phyloP scores from a whole-genome alignment of 2,113 vertebrate species.

The Oceanites oceanicus region DNA sequence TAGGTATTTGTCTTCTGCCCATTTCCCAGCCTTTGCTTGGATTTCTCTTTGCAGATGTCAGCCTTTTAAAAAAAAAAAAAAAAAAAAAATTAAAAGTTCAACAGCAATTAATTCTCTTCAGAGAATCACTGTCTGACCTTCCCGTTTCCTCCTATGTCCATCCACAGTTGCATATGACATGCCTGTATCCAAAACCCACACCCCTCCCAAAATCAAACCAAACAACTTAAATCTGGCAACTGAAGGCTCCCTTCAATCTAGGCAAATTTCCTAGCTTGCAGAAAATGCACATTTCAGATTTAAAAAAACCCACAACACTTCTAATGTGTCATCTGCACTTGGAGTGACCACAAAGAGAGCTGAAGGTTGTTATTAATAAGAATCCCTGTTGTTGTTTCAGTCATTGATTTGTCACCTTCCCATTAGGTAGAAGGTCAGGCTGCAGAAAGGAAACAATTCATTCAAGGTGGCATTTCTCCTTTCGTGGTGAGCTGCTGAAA shows the following conservation, averaged over 20 bases:
- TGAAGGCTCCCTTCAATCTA: background rate
- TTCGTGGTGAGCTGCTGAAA: background rate
- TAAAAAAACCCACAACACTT: background rate
- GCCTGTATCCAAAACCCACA: background rate
- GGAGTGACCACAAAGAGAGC: conserved; percentile 6
- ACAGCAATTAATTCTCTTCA: background rate
- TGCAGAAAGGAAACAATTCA: conserved; percentile 48
- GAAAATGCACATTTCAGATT: background rate
- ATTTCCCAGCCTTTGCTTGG: background rate
- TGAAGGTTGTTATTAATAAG: conserved; percentile 68
- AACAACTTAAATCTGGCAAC: background rate
- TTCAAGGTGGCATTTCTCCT: conserved; percentile 54
- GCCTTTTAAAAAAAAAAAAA: too few species aligned
- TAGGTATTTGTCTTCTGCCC: background rate
- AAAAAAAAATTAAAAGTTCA: background rate
- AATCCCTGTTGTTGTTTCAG: conserved; percentile 53
- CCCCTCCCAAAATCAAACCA: background rate
- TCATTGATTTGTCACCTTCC: conserved; percentile 69
- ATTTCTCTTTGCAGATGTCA: background rate
- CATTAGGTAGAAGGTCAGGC: conserved; percentile 41
- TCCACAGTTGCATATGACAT: background rate
- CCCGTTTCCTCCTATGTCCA: background rate
- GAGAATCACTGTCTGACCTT: background rate
- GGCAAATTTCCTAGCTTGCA: background rate
- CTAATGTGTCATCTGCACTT: conserved; percentile 11